Evolutionary conservation across 2,797 vertebrate genomes (phyloP).

Genomic region (Phataginus tricuspis): DNA sequence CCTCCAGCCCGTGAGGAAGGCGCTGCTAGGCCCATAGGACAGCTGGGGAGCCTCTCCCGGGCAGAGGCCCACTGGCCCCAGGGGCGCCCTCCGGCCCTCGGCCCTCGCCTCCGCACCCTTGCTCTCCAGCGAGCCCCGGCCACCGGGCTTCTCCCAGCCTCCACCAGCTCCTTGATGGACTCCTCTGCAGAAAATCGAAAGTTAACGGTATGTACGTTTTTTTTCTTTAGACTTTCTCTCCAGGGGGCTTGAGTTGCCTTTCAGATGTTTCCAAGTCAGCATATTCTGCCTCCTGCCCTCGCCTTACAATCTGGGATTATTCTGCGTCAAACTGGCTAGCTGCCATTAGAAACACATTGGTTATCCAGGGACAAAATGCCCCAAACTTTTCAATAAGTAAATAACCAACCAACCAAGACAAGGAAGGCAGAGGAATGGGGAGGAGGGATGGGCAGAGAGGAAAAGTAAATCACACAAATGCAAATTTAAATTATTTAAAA

Average conservation of each 20-base stretch:
- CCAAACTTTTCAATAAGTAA: slow-evolving; percentile 33
- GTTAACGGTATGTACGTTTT: not conserved
- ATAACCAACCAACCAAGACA: not conserved
- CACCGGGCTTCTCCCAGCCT: not conserved
- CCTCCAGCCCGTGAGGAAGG: not conserved
- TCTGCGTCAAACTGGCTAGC: slow-evolving; percentile 68
- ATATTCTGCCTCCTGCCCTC: slow-evolving; percentile 66
- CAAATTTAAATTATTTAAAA: slow-evolving; percentile 78
- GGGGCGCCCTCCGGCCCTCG: not conserved
- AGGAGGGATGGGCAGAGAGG: not conserved
- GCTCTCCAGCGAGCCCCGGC: fast-evolving
- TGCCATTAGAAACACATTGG: slow-evolving; percentile 60
- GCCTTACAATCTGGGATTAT: slow-evolving; percentile 65
- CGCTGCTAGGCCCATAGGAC: not conserved
- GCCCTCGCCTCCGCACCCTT: not conserved
- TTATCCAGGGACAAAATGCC: not conserved
- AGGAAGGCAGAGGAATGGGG: not conserved
- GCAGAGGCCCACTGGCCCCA: fast-evolving
- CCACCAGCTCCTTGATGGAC: not conserved
- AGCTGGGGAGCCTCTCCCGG: not conserved
- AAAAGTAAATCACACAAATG: slow-evolving; percentile 52
- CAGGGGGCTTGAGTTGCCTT: slow-evolving; percentile 28
- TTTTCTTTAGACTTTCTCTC: slow-evolving; percentile 30
- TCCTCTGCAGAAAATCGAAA: not conserved
- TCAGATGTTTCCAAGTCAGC: slow-evolving; percentile 76